Percentiles rank a stretch among this genome's conserved stretches.
phyloP scores from a whole-genome alignment of 2,888 invertebrate genomes.

The Campaea margaritaria region DNA sequence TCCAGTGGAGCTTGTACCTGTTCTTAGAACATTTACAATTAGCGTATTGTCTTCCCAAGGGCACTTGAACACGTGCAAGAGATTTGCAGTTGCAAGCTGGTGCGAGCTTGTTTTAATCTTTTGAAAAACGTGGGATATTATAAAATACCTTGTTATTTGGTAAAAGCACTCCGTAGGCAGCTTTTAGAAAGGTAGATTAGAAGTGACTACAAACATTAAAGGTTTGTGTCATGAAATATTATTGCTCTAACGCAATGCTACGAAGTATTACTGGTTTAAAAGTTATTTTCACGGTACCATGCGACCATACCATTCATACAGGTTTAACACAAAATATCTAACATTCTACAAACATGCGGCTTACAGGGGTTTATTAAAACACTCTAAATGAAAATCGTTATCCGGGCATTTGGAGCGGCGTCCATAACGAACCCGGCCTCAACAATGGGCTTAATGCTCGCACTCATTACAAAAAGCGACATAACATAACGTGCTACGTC shows the following conservation, averaged over 20 bases:
- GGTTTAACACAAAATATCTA: constrained; percentile 51
- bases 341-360: constrained; percentile 68
- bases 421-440: constrained; percentile 82
- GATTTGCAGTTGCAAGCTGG: constrained; percentile 40
- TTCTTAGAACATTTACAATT: constrained; percentile 58
- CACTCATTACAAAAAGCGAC: constrained; percentile 85
- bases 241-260: not conserved
- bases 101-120: not conserved
- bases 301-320: constrained; percentile 13
- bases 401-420: constrained; percentile 80
- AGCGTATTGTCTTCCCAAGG: constrained; percentile 54
- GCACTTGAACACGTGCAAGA: constrained; percentile 70
- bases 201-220: not conserved
- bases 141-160: not conserved
- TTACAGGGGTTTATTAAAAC: constrained; percentile 83
- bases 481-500: constrained; percentile 83
- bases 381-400: constrained; percentile 85
- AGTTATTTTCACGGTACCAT: constrained; percentile 22
- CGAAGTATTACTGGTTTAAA: constrained; percentile 1
- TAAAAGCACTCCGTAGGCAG: too few species aligned
- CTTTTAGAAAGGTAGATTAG: too few species aligned
- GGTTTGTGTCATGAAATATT: too few species aligned
- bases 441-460: constrained; percentile 85
- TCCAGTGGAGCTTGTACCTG: constrained; percentile 57
- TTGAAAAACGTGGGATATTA: constrained; percentile 4